Conservation (phyloP, 53 echinoderm and acorn worm genomes). For the Hippasteria phrygiana region DNA sequence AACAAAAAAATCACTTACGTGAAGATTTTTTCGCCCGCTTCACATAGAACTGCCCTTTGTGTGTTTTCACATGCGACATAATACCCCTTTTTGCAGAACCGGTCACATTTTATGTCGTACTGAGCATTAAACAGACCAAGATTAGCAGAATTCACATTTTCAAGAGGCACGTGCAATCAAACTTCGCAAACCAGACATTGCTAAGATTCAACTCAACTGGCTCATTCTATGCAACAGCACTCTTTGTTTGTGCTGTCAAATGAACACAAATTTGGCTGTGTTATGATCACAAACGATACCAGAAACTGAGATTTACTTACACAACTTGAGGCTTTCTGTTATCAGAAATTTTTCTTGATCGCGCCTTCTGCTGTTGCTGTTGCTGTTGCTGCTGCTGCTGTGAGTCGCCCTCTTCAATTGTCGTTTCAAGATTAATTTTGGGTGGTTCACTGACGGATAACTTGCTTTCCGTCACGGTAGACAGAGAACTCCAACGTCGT, state of each 20-base stretch:
- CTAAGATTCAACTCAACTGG: too few species aligned
- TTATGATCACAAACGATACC: not conserved
- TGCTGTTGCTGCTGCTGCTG: constrained; percentile 7
- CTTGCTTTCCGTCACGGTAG: constrained; percentile 5
- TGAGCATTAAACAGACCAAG: too few species aligned
- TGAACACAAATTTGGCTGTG: not conserved
- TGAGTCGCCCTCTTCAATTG: constrained; percentile 20
- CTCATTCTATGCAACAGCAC: too few species aligned
- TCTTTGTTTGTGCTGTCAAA: not conserved
- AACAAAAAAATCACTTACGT: too few species aligned
- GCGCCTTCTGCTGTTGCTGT: constrained; percentile 1
- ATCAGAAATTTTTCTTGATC: constrained; percentile 8
- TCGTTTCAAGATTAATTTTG: not conserved
- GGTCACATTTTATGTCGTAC: too few species aligned
- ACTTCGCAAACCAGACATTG: too few species aligned
- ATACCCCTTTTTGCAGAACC: too few species aligned
- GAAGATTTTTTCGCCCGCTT: too few species aligned
- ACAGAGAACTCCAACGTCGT: not conserved
- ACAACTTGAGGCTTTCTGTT: not conserved
- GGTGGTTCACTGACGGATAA: not conserved
- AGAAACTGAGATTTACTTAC: not conserved
- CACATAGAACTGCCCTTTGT: too few species aligned
- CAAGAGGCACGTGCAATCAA: too few species aligned
- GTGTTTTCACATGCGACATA: too few species aligned
- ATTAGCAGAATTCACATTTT: too few species aligned